A percentile compares a stretch with the other conserved stretches of the same genome.
Conservation (phyloP, 1,140 invertebrate genomes). For the Apis mellifera region DNA sequence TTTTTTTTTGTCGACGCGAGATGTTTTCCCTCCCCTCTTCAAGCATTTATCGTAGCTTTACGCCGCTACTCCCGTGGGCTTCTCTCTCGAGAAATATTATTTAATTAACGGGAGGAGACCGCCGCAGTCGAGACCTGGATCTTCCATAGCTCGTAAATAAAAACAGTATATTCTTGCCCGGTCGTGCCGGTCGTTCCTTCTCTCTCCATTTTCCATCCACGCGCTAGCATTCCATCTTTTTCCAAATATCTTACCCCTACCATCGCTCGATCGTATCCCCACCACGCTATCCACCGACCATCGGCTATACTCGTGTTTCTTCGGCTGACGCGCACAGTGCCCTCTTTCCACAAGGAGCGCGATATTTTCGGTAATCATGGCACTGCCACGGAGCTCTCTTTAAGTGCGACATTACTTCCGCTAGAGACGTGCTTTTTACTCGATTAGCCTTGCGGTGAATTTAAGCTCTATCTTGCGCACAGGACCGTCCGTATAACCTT, state of each 20-base stretch:
- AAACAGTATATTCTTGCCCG: constrained; percentile 65
- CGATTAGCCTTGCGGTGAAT: constrained; percentile 77
- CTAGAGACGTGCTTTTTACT: constrained; percentile 77
- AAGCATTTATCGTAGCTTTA: constrained; percentile 67
- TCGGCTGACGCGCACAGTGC: background rate
- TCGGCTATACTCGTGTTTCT: background rate
- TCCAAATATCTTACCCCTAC: background rate
- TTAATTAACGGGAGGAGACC: constrained; percentile 77
- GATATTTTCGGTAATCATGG: constrained; percentile 66
- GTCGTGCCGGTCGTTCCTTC: constrained; percentile 6
- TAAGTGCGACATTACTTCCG: constrained; percentile 74
- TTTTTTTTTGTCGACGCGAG: constrained; percentile 63
- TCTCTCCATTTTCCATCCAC: constrained; percentile 14
- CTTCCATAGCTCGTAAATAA: constrained; percentile 73
- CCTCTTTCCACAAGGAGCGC: constrained; percentile 22
- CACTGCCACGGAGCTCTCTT: constrained; percentile 42
- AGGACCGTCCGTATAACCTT: constrained; percentile 17
- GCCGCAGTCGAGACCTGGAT: constrained; percentile 58
- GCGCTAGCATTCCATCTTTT: background rate
- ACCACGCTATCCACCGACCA: background rate
- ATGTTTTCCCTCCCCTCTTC: constrained; percentile 45
- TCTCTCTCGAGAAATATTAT: constrained; percentile 77
- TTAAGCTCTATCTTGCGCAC: constrained; percentile 66
- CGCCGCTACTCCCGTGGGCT: constrained; percentile 65
- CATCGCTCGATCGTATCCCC: background rate